Evolutionary conservation across 2,797 vertebrate species (phyloP), one percentile per base, ranked within the genome.

Genomic region (Malurus leucopterus): DNA sequence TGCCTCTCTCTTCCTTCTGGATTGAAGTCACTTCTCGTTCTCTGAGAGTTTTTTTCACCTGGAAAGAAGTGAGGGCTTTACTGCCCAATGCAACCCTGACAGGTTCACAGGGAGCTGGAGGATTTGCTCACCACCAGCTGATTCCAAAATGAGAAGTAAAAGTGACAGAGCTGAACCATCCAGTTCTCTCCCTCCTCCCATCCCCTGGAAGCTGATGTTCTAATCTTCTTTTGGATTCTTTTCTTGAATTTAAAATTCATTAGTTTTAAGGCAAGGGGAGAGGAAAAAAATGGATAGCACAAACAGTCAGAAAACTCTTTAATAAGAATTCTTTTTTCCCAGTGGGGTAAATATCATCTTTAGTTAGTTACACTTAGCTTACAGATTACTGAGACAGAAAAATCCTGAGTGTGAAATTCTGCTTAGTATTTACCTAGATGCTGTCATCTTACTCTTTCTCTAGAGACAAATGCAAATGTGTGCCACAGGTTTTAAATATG

Each of bases 401-500:
- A 50, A 24, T 32, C 13, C 61, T 83, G 49, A 85, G 83, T 75
- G 83, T 91, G 18, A 40, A 55, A 50, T 44, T 43, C 32, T 63
- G 78, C 53, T 53, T 67, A 21, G 8, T 36, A 26, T 89, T 86
- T 83, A 82, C 70, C 61, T 86, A 14, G 7, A 23, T 36, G 36
- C 82, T 88, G 83, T 80, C 89, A 43, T 78, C 67, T 83, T 76
- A 16, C 20, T 63, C 65, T 55, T 81, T 77, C 82, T 88, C 68
- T 51, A 10, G 84, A 88, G 93, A 81, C 75, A 83, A 93, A 91
- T 63, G 82, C 71, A 89, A 57, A 92, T 46, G 30, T 78, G 47
- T 57, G 62, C 15, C 72, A 67, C 34, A 67, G 82, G 73, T 64
- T 84, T 88, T 54, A 78, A 91, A 88, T 61, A 41, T 44, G 74